These are phyloP conservation scores for Euleptes europaea DNA, from an alignment of 2,113 vertebrate species.

Conservation along the genomic window DNA sequence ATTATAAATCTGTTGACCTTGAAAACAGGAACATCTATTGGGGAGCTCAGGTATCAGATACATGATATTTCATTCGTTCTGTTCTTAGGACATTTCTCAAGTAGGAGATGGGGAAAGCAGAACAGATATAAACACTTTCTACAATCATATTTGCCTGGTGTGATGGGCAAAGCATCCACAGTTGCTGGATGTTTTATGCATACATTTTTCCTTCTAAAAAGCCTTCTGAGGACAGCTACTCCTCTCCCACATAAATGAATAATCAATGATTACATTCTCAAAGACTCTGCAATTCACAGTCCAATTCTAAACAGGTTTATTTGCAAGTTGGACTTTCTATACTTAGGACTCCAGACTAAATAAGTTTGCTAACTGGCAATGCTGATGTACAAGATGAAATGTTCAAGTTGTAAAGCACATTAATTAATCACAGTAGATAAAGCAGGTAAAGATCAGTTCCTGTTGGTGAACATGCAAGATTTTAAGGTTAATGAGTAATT, in stretches of 20 bases:
- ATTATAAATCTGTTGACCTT: conserved; percentile 22
- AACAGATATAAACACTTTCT: not conserved
- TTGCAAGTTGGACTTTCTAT: not conserved
- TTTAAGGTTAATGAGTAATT: not conserved
- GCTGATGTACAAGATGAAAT: not conserved
- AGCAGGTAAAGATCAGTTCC: not conserved
- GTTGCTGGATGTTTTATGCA: not conserved
- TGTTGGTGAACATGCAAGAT: not conserved
- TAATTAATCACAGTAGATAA: not conserved
- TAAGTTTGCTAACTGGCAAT: not conserved
- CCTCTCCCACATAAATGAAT: not conserved
- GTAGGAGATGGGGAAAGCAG: not conserved
- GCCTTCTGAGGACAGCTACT: not conserved
- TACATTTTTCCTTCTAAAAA: not conserved
- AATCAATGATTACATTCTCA: conserved; percentile 7
- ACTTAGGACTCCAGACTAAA: not conserved
- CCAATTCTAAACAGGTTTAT: conserved; percentile 12
- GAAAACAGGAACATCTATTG: conserved; percentile 9
- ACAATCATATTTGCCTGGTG: not conserved
- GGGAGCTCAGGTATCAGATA: conserved; percentile 32
- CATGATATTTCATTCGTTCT: conserved; percentile 9
- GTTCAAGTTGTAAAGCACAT: not conserved
- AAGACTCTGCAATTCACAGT: not conserved
- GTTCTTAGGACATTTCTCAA: not conserved
- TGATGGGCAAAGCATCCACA: not conserved